These are phyloP conservation scores for Corticium candelabrum DNA, from an alignment of 37 sponge, comb jelly and placozoan species.

Conservation along the genomic window DNA sequence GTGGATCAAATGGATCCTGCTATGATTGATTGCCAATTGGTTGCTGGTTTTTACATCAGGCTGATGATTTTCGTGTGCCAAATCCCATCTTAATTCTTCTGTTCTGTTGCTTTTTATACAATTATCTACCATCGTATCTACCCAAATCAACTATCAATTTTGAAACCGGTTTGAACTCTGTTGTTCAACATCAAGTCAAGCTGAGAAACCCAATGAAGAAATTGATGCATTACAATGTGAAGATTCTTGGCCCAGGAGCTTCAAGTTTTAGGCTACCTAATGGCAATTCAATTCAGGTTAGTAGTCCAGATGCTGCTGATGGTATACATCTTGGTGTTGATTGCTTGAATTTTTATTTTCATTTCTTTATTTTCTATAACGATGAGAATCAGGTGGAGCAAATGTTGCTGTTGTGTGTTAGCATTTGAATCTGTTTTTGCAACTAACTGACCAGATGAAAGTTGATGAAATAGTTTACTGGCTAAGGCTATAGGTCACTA, in stretches of 20 bases:
- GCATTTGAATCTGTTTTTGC: no score
- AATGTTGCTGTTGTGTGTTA: no score
- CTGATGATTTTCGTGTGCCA: constrained; percentile 63
- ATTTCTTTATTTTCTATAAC: neutral
- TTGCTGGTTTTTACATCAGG: constrained; percentile 11
- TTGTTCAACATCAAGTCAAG: constrained; percentile 19
- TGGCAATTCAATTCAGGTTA: neutral
- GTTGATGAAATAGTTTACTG: no score
- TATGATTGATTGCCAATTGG: neutral
- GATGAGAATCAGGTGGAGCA: no score
- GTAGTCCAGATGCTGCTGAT: no score
- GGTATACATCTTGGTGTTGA: no score
- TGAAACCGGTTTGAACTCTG: constrained; percentile 9
- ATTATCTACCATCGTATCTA: constrained; percentile 43
- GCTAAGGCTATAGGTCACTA: no score
- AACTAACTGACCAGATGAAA: no score
- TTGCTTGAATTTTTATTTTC: neutral
- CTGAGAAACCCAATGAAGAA: neutral
- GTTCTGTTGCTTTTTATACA: constrained; percentile 51
- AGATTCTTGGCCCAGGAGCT: neutral
- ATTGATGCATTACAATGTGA: neutral
- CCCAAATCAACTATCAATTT: constrained; percentile 19
- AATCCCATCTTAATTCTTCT: constrained; percentile 61
- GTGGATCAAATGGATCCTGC: no score
- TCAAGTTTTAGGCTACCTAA: neutral